These are phyloP conservation scores for Synanceia verrucosa DNA, from an alignment of 2,797 vertebrate genomes.

Conservation along the genomic window DNA sequence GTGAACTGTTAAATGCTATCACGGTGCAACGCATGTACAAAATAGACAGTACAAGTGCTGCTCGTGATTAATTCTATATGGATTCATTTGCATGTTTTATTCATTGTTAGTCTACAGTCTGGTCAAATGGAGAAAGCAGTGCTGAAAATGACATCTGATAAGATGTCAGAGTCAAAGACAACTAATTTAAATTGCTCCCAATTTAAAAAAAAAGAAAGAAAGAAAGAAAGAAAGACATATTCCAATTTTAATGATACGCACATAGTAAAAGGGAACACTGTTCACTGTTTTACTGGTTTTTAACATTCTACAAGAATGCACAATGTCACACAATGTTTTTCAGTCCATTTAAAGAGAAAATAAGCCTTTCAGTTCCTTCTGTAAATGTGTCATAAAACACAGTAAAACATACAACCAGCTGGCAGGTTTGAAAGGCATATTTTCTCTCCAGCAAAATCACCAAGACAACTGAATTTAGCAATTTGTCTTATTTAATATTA, in stretches of 20 bases:
- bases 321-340: too few relatives aligned
- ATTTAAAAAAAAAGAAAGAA: too few relatives aligned
- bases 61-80: background rate
- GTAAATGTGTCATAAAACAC: background rate
- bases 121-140: background rate
- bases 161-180: background rate
- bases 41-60: background rate
- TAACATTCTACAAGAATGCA: too few relatives aligned
- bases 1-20: background rate
- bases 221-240: too few relatives aligned
- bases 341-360: background rate
- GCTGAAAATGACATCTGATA: background rate
- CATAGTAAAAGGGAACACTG: background rate
- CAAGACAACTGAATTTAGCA: background rate
- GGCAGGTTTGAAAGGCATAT: background rate
- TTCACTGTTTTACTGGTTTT: too few relatives aligned
- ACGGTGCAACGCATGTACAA: background rate
- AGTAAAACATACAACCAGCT: background rate
- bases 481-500: too few relatives aligned
- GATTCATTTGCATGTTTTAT: background rate
- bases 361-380: background rate
- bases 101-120: background rate
- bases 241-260: background rate
- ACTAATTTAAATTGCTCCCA: background rate
- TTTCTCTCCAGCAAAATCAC: background rate